Percentiles rank a stretch among this genome's conserved stretches.
Conservation (phyloP, 1,140 invertebrate species). For the Apis mellifera region DNA sequence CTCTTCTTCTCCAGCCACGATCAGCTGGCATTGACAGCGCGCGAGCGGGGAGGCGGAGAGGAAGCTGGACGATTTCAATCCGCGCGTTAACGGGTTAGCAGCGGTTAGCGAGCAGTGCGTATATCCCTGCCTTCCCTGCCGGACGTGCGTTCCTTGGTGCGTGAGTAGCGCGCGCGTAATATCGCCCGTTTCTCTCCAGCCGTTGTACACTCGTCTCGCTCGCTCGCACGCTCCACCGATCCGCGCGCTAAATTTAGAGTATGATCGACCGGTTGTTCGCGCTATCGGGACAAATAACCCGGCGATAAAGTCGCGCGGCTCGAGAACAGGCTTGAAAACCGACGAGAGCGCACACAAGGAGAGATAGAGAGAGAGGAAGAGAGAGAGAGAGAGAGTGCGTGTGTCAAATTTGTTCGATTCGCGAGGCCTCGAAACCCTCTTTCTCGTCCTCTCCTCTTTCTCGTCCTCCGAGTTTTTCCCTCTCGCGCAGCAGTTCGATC, state of each 20-base stretch:
- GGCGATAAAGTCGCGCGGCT: slow-evolving; percentile 61
- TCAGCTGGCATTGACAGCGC: slow-evolving; percentile 61
- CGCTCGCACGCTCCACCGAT: neutral
- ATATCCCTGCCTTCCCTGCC: slow-evolving; percentile 29
- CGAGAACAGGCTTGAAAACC: slow-evolving; percentile 6
- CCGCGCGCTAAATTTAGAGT: slow-evolving; percentile 69
- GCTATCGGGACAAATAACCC: slow-evolving; percentile 65
- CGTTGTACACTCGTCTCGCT: neutral
- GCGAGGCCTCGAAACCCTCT: neutral
- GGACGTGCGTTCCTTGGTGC: slow-evolving; percentile 27
- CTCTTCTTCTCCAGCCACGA: slow-evolving; percentile 1
- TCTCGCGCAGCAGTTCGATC: neutral
- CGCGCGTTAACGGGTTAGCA: neutral
- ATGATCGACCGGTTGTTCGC: slow-evolving; percentile 66
- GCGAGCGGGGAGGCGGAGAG: neutral
- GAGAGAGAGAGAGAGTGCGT: neutral
- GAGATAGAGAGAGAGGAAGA: too few relatives aligned
- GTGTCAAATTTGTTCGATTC: slow-evolving; percentile 5
- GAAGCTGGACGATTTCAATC: slow-evolving; percentile 23
- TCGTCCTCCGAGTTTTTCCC: neutral
- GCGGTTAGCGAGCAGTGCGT: slow-evolving; percentile 36
- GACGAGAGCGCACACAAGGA: neutral
- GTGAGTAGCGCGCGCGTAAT: slow-evolving; percentile 12
- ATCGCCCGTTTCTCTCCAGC: slow-evolving; percentile 20
- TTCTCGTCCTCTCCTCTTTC: too few relatives aligned